Evolutionary conservation across 2,797 vertebrate genomes (phyloP).

Genomic region (Clarias fuscus): DNA sequence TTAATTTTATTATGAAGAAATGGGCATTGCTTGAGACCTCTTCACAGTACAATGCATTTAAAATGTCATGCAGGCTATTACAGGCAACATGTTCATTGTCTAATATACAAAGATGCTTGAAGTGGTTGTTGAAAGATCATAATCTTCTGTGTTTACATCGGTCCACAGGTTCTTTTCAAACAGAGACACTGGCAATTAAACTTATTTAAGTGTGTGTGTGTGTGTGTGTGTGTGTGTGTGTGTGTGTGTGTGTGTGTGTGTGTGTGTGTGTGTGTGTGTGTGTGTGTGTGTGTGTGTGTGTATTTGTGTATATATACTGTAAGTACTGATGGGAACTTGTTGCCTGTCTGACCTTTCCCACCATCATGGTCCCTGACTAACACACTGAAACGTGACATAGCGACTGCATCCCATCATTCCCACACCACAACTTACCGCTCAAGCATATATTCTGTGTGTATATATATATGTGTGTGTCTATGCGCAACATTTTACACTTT

Average conservation of each 20-base stretch:
- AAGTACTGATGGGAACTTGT: constrained; percentile 71
- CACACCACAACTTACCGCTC: constrained; percentile 29
- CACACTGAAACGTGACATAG: constrained; percentile 66
- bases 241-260: constrained; percentile 24
- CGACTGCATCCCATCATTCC: constrained; percentile 45
- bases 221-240: not conserved
- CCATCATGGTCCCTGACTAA: constrained; percentile 62
- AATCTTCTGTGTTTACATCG: constrained; percentile 21
- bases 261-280: not conserved
- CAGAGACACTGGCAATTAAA: constrained; percentile 16
- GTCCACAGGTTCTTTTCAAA: constrained; percentile 12
- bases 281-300: too few relatives aligned
- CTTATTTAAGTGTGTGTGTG: constrained; percentile 7
- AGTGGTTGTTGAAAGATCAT: constrained; percentile 5
- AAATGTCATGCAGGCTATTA: not conserved
- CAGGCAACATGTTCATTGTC: not conserved
- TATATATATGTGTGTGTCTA: constrained; percentile 14
- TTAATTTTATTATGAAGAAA: too few relatives aligned
- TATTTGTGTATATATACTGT: not conserved
- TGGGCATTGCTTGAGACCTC: too few relatives aligned
- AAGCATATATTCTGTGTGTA: constrained; percentile 26
- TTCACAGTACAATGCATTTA: not conserved
- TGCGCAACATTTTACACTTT: constrained; percentile 35
- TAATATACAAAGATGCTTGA: not conserved
- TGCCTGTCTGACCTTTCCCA: constrained; percentile 69